Percentiles rank a stretch among this genome's conserved stretches.
These are phyloP conservation scores for Halyomorpha halys DNA, from an alignment of 1,140 invertebrate genomes.

Conservation along the genomic window DNA sequence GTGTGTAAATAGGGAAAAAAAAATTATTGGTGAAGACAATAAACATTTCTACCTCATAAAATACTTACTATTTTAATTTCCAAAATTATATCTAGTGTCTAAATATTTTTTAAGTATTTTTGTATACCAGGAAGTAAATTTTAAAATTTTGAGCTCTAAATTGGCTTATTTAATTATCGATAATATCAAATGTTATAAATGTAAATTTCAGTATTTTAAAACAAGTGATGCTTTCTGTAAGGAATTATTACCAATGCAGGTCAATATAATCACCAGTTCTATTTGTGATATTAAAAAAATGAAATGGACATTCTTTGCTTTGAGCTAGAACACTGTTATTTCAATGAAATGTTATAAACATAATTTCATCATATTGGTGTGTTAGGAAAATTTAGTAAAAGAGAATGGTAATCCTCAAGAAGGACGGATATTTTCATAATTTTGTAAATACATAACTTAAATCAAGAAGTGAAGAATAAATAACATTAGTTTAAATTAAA, in stretches of 20 bases:
- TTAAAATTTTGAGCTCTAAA: too few species aligned
- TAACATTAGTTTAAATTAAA: slow-evolving; percentile 3
- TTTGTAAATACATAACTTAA: slow-evolving; percentile 2
- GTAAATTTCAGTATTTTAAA: too few species aligned
- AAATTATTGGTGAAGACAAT: neutral
- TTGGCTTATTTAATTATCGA: too few species aligned
- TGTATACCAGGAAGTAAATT: too few species aligned
- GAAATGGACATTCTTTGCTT: slow-evolving; percentile 3
- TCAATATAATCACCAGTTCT: neutral
- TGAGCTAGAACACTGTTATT: slow-evolving; percentile 5
- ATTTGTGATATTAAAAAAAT: slow-evolving; percentile 1
- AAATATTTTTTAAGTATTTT: too few species aligned
- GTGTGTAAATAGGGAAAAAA: neutral
- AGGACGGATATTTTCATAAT: neutral
- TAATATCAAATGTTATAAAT: too few species aligned
- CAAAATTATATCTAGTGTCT: too few species aligned
- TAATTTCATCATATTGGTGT: slow-evolving; percentile 19
- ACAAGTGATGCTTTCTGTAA: too few species aligned
- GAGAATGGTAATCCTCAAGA: neutral
- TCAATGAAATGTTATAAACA: slow-evolving; percentile 11
- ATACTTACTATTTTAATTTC: neutral
- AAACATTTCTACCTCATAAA: slow-evolving; percentile 12
- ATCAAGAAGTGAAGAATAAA: neutral
- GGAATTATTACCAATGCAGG: too few species aligned
- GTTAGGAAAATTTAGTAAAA: neutral